phyloP scores from a whole-genome alignment of 2,113 vertebrate species.

The Nothocercus julius region DNA sequence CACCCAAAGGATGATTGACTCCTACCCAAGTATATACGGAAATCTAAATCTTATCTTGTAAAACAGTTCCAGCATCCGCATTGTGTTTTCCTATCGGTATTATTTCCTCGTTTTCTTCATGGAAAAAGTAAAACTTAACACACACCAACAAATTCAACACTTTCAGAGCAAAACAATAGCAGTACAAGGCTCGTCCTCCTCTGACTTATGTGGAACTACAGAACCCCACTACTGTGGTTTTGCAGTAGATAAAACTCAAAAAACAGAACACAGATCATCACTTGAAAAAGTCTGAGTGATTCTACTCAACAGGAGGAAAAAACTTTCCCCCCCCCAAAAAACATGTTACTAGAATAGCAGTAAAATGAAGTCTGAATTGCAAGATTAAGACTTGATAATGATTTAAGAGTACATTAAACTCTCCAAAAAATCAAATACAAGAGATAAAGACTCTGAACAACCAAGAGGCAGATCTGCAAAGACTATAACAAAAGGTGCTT shows the following conservation, averaged over 20 bases:
- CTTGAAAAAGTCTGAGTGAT: not conserved
- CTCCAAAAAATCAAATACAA: not conserved
- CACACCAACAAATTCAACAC: slow-evolving; percentile 16
- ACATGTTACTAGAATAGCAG: not conserved
- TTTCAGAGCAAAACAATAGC: slow-evolving; percentile 42
- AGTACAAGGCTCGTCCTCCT: not conserved
- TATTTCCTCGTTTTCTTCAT: slow-evolving; percentile 77
- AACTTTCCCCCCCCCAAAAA: not conserved
- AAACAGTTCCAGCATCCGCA: slow-evolving; percentile 76
- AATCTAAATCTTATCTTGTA: slow-evolving; percentile 79
- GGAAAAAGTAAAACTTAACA: not conserved
- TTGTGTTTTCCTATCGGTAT: slow-evolving; percentile 81
- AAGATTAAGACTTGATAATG: not conserved
- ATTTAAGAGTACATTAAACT: not conserved
- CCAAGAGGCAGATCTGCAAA: not conserved
- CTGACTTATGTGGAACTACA: not conserved
- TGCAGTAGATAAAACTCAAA: not conserved
- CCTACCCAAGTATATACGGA: slow-evolving; percentile 63
- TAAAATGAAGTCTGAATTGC: too few relatives aligned
- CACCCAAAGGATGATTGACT: slow-evolving; percentile 47
- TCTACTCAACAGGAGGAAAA: not conserved
- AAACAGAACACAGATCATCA: slow-evolving; percentile 2
- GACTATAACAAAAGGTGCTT: not conserved
- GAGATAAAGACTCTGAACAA: not conserved
- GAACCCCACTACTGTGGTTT: not conserved